A percentile compares a stretch with the other conserved stretches of the same genome.
Conservation (phyloP, 2,113 vertebrate species). For the Pantherophis guttatus region DNA sequence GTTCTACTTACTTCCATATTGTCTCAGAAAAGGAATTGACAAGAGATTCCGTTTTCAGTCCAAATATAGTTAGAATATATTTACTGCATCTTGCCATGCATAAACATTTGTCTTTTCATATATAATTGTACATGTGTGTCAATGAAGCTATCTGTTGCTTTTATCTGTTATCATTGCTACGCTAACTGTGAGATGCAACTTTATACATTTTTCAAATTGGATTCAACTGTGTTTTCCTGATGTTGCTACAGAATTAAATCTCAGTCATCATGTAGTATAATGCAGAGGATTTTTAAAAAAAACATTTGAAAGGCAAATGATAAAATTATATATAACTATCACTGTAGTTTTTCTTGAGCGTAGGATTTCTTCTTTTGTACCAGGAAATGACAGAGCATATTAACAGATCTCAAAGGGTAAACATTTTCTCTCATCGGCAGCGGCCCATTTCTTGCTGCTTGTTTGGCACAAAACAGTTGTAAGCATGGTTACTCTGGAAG, state of each 20-base stretch:
- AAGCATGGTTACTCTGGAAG: not conserved
- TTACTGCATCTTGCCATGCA: constrained; percentile 18
- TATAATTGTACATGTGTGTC: constrained; percentile 10
- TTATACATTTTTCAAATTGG: not conserved
- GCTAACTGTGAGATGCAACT: not conserved
- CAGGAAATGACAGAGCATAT: not conserved
- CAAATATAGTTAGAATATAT: not conserved
- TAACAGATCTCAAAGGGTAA: not conserved
- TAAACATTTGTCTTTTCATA: constrained; percentile 14
- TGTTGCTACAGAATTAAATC: constrained; percentile 1
- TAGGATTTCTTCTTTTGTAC: not conserved
- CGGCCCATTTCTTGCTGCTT: not conserved
- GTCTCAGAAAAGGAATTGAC: constrained; percentile 1
- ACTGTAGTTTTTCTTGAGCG: not conserved
- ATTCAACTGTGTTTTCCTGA: not conserved
- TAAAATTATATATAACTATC: not conserved
- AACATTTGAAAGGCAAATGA: not conserved
- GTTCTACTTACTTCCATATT: constrained; percentile 1
- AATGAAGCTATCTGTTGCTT: constrained; percentile 6
- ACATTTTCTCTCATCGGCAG: not conserved
- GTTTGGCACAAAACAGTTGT: not conserved
- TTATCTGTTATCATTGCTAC: not conserved
- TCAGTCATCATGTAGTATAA: not conserved
- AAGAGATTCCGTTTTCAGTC: not conserved
- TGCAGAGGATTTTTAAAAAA: not conserved